Base-by-base conservation (phyloP, 1,140 invertebrate species). In the Camponotus floridanus region DNA sequence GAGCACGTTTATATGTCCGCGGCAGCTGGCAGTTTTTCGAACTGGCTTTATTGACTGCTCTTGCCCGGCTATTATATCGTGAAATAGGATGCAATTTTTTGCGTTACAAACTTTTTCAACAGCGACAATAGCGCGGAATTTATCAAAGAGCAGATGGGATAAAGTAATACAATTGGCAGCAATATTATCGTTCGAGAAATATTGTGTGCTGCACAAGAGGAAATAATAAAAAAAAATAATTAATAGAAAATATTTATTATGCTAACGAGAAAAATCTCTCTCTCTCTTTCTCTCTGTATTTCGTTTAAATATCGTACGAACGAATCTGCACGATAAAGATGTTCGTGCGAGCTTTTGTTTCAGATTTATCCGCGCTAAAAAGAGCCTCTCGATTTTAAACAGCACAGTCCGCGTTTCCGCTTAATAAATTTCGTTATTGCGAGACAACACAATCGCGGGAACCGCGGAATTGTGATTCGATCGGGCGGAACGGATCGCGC, bases 391-490 rank as follows among this genome's bases (percentile, higher is more conserved):
- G 3, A 11, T 65, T 45, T 78, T 64, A 78, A 64, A 18, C 57
- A 76, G 9, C 18, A 18, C 26, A 6, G 39, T 42, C 18, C 13
- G 76, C 9, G 36, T 65, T 76, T 76, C 76, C 61, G 76, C 31
- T 78, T 78, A 78, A 78, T 78, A 78, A 78, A 64, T 76, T 76
- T 78, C 6, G 31, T 78, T 65, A 78, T 78, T 78, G 26, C 39
- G 15, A 6, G 61, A 48, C 26, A 26, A n/a, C 31, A 48, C 76
- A 78, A 86, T 73, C 48, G 8, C 59, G 74, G 59, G 71, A 86
- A 86, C 80, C 76, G 76, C 5, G 48, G 59, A 87, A 87, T 87
- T 87, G 42, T 81, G 79, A 87, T 87, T 87, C 67, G 76, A 87
- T 87, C 67, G 51, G 33, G 70, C 55, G 62, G 55, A 83, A 87